Evolutionary conservation across 1,140 invertebrate species (phyloP).

Genomic region (Pseudomyrmex cubaensis): DNA sequence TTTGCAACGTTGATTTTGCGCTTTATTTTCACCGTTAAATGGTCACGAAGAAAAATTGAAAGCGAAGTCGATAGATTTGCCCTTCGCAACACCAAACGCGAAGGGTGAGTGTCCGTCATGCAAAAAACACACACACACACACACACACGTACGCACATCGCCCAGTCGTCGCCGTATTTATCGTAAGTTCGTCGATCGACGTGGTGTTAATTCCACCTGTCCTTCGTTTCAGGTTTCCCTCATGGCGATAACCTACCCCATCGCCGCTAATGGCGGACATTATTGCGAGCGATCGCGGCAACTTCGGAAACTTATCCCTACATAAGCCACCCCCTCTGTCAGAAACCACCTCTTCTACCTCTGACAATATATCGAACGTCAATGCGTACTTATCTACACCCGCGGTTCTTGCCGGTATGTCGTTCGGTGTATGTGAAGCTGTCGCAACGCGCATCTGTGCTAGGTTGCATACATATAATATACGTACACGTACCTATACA

Average conservation of each 20-base stretch:
- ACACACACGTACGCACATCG: not conserved
- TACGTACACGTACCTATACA: conserved; percentile 9
- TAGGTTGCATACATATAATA: not conserved
- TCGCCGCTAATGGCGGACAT: conserved; percentile 77
- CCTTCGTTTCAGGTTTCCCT: conserved; percentile 72
- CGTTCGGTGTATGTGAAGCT: not conserved
- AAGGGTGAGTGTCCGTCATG: conserved; percentile 45
- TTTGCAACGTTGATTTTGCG: conserved; percentile 35
- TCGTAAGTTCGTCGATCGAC: conserved; percentile 69
- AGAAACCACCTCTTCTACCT: conserved; percentile 25
- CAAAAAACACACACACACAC: not conserved
- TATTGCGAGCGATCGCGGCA: conserved; percentile 75
- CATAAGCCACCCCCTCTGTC: conserved; percentile 35
- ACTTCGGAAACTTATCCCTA: conserved; percentile 76
- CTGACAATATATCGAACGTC: conserved; percentile 69
- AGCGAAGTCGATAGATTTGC: conserved; percentile 16
- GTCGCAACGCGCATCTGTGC: conserved; percentile 8
- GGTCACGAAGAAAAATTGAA: conserved; percentile 29
- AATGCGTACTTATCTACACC: conserved; percentile 69
- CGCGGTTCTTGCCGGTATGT: conserved; percentile 37
- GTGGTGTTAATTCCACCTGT: conserved; percentile 79
- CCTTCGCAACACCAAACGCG: conserved; percentile 16
- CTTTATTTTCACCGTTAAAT: conserved; percentile 54
- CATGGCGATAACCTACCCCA: conserved; percentile 73
- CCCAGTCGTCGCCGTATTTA: conserved; percentile 54